Percentiles rank a stretch among this genome's conserved stretches.
These are phyloP conservation scores for Pelvicachromis taeniatus DNA, from an alignment of 2,113 vertebrate species.

Conservation along the genomic window DNA sequence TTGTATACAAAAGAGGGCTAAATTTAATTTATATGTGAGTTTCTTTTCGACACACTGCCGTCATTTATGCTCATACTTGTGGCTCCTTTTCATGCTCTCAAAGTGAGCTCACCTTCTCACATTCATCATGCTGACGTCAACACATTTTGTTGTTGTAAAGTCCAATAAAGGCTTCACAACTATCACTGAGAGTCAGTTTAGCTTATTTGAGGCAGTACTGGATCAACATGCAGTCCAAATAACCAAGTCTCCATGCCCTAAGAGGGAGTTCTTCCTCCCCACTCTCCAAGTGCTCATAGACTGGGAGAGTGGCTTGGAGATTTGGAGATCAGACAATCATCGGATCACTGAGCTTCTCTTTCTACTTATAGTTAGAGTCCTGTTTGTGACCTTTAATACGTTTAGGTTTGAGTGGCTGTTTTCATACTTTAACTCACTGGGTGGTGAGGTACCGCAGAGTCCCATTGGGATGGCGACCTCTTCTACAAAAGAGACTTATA, in stretches of 20 bases:
- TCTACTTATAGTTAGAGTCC: neutral
- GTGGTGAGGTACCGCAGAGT: neutral
- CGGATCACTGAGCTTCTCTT: neutral
- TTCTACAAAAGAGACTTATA: neutral
- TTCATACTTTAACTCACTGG: neutral
- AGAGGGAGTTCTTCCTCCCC: neutral
- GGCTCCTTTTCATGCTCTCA: neutral
- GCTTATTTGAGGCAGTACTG: neutral
- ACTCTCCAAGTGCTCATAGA: neutral
- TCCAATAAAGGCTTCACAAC: neutral
- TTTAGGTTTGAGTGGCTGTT: neutral
- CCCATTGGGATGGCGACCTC: neutral
- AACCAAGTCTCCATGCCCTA: neutral
- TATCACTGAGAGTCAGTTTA: rapidly evolving
- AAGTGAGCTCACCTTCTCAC: neutral
- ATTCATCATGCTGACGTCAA: neutral
- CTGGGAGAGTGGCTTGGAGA: no score
- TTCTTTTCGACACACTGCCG: neutral
- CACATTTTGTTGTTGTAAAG: rapidly evolving
- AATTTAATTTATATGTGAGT: neutral
- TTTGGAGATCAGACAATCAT: no score
- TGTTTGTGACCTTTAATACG: neutral
- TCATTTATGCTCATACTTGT: rapidly evolving
- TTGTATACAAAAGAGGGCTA: neutral
- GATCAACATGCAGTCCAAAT: neutral